A percentile compares a stretch with the other conserved stretches of the same genome.
These are phyloP conservation scores for Campylorhamphus procurvoides DNA, from an alignment of 2,113 vertebrate genomes.

Conservation along the genomic window DNA sequence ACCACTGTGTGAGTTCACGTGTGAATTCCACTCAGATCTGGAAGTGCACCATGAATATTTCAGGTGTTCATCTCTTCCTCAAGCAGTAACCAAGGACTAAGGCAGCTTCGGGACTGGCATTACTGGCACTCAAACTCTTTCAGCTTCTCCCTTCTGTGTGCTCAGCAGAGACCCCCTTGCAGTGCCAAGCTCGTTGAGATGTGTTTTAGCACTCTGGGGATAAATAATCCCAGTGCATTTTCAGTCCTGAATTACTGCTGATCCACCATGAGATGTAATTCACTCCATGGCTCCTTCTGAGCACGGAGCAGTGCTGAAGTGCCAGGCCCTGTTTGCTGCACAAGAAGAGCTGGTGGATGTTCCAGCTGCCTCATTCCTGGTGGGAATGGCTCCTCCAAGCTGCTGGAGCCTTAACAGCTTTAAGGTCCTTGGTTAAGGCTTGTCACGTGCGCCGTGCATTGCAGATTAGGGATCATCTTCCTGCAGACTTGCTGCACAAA, in stretches of 20 bases:
- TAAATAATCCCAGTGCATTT: background rate
- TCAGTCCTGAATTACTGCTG: background rate
- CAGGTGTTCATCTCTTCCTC: background rate
- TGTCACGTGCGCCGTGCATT: fast-evolving
- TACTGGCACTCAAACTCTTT: background rate
- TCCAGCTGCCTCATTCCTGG: background rate
- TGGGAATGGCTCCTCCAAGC: background rate
- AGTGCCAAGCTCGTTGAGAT: background rate
- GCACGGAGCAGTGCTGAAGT: too few relatives aligned
- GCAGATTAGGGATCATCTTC: slow-evolving; percentile 7
- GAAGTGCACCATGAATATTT: background rate
- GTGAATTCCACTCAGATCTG: background rate
- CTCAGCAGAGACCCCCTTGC: background rate
- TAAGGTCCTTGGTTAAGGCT: background rate
- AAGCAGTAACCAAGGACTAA: background rate
- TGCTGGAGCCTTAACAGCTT: background rate
- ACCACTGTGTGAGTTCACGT: fast-evolving
- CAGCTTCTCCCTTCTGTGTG: background rate
- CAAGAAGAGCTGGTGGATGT: background rate
- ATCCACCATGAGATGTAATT: fast-evolving
- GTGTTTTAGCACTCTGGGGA: background rate
- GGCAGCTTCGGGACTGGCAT: background rate
- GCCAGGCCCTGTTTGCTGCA: background rate
- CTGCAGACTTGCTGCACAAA: background rate
- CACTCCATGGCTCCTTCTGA: background rate